phyloP scores from a whole-genome alignment of 2,113 vertebrate genomes.

The Carettochelys insculpta region DNA sequence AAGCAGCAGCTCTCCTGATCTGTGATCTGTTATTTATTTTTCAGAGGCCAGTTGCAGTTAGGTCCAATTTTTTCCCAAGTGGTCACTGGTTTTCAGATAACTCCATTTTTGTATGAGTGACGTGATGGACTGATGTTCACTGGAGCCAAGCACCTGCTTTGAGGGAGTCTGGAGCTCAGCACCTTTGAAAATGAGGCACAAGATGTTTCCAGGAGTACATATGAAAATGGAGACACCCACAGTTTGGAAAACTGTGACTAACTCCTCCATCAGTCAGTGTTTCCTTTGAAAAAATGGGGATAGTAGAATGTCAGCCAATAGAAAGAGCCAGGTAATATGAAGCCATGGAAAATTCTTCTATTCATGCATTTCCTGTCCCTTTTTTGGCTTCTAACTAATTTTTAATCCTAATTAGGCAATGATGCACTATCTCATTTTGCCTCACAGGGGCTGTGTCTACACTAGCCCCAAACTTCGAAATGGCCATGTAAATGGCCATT shows the following conservation, averaged over 20 bases:
- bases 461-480: too few species aligned
- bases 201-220: not conserved
- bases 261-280: not conserved
- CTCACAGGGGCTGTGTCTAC: too few species aligned
- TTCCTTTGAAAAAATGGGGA: not conserved
- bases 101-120: not conserved
- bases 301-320: not conserved
- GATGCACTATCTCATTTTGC: not conserved
- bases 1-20: not conserved
- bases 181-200: not conserved
- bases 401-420: not conserved
- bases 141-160: not conserved
- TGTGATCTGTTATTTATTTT: not conserved
- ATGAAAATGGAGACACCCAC: not conserved
- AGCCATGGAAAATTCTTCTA: not conserved
- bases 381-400: not conserved
- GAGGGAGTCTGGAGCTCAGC: not conserved
- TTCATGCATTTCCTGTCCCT: not conserved
- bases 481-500: too few species aligned
- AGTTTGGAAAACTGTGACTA: not conserved
- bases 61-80: not conserved
- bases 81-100: not conserved
- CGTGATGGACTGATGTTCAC: not conserved
- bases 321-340: not conserved
- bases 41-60: not conserved